Evolutionary conservation across 2,888 invertebrate species (phyloP), one percentile per base, ranked within the genome.

Genomic region (Schrankia costaestrigalis): DNA sequence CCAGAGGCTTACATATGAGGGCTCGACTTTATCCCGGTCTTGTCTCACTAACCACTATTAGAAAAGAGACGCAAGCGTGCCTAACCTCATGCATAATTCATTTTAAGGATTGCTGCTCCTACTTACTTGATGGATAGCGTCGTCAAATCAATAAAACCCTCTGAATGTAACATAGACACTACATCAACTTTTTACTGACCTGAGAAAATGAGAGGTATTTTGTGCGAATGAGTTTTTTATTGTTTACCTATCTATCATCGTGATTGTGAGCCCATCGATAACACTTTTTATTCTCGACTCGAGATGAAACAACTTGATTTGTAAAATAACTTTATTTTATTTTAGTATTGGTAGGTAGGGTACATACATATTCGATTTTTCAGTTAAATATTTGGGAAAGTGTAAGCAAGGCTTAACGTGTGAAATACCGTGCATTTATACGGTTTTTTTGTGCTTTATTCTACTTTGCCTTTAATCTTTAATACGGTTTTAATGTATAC

Each of bases 41-140:
- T 68, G 68, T 69, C 63, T 63, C 58, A 53, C 65, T 64, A 64
- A 64, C 71, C 66, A 63, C 71, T 71, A 73, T 73, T 70, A 68
- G 64, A 59, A 46, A 51, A 51, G 56, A 63, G 64, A 45, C 37
- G 59, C 50, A 53, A 50, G 50, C 49, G 37, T 42, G 33, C 57
- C 52, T 56, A 56, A 47, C 50, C 53, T 62, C 56, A 71, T 74
- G 61, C 68, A 74, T 73, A 63, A 73, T 72, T 71, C 60, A 73
- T 66, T 52, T n/a, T 47, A 57, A 48, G 67, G 68, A 64, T 68
- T 64, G 56, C 59, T 63, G 58, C 55, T 58, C 51, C 48, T 66
- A 61, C 54, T 52, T 53, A 51, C 65, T 64, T 72, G 71, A 71
- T 69, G 60, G 68, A 71, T 65, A 55, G 58, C 56, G 61, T 50